Evolutionary conservation across 2,797 vertebrate genomes (phyloP), one percentile per base, ranked within the genome.

Genomic region (Sandelia bainsii): DNA sequence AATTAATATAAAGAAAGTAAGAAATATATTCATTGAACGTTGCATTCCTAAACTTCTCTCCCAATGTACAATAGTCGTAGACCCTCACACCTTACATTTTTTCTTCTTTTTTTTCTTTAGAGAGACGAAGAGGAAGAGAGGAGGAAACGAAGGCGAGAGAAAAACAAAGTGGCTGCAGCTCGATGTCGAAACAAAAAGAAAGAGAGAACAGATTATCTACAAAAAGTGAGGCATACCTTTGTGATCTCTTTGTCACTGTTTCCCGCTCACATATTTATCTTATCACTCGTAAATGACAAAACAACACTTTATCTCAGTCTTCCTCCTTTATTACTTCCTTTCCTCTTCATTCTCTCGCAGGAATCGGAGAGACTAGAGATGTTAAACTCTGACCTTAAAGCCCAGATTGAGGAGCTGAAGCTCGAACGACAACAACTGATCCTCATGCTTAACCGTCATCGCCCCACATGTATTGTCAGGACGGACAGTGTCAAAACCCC

Each of bases 141-240:
- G 68, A 95, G 97, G 94, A 98, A 97, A 96, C 95, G 97, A 77
- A 94, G 97, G 80, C 93, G 98, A 71, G 97, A 99, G 93, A 99
- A 98, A 93, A 99, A 99, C 95, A 99, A 99, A 92, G 96, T 99
- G 17, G 98, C 98, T 3, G 98, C 98, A 4, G 98, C 97, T 0
- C 94, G 97, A 72, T 99, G 98, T 96, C 96, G 97, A 86, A 99
- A 99, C 94, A 99, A 99, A 93, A 99, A 99, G 93, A 98, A 98
- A 82, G 98, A 99, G 80, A 94, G 97, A 66, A 99, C 98, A 0
- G 98, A 99, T 82, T 99, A 98, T 91, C 92, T 99, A 85, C 98
- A 99, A 89, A 94, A 96, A 95, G 98, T 98, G 83, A 89, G 94
- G 83, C 1, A 32, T 27, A 5, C 60, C 13, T 5, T 8, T 10